These are phyloP conservation scores for human DNA, from an alignment of 2,113 vertebrate species.

Conservation along the genomic window DNA sequence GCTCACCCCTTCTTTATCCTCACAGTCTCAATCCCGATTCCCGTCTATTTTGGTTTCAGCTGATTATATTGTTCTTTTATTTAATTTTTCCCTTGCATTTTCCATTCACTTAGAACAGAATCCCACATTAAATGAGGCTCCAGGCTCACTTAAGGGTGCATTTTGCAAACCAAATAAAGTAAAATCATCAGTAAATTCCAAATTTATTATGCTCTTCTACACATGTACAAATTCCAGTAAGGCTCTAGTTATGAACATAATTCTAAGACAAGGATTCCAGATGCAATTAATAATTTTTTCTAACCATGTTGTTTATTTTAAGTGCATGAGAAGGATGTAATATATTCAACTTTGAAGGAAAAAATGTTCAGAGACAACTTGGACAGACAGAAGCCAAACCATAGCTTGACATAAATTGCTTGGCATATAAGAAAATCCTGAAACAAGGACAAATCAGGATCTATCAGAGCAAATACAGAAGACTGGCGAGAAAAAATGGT, in stretches of 20 bases:
- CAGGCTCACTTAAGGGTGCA: conserved; percentile 75
- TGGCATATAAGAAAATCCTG: conserved; percentile 26
- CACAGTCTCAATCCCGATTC: conserved; percentile 53
- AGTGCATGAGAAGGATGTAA: conserved; percentile 51
- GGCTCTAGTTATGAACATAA: conserved; percentile 74
- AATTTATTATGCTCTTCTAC: conserved; percentile 80
- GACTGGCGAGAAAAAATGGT: background rate
- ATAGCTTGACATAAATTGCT: conserved; percentile 23
- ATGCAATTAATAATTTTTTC: conserved; percentile 78
- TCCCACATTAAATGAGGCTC: conserved; percentile 82
- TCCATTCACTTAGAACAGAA: conserved; percentile 75
- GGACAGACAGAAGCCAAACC: conserved; percentile 44
- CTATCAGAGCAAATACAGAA: background rate
- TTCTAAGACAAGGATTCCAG: conserved; percentile 75
- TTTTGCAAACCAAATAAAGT: conserved; percentile 84
- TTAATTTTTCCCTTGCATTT: conserved; percentile 80
- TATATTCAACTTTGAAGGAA: conserved; percentile 38
- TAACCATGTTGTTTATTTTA: conserved; percentile 68
- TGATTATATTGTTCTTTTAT: conserved; percentile 81
- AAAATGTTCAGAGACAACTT: conserved; percentile 39
- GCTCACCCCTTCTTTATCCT: conserved; percentile 33
- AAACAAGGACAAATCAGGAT: conserved; percentile 26
- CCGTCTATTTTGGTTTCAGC: conserved; percentile 77
- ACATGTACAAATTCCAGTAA: conserved; percentile 79
- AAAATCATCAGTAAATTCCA: conserved; percentile 83